These are phyloP conservation scores for Protula sp. DNA, from an alignment of 2,888 invertebrate genomes.

Conservation along the genomic window DNA sequence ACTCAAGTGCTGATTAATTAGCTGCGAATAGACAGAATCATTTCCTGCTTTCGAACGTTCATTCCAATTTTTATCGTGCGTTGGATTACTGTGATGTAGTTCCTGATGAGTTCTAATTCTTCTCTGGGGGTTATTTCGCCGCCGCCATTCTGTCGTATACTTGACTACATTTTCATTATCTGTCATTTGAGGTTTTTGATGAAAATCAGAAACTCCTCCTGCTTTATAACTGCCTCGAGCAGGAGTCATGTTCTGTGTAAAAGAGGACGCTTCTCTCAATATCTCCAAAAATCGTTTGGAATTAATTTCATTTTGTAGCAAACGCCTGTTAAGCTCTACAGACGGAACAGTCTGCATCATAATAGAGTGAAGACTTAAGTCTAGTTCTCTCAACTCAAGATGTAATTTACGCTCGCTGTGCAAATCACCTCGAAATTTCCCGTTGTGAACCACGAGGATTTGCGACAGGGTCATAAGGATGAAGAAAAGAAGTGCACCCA, in stretches of 20 bases:
- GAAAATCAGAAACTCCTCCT: neutral
- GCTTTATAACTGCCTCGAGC: too few species aligned
- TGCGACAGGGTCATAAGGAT: conserved; percentile 30
- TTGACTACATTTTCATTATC: too few species aligned
- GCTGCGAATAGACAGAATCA: too few species aligned
- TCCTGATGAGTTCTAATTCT: too few species aligned
- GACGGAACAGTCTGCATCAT: conserved; percentile 26
- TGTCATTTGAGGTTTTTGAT: too few species aligned
- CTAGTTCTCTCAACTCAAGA: conserved; percentile 25
- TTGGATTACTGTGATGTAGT: too few species aligned
- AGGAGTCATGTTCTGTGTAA: too few species aligned
- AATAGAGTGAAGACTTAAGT: conserved; percentile 23
- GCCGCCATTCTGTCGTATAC: neutral
- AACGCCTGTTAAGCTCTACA: conserved; percentile 21
- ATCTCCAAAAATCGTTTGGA: conserved; percentile 18
- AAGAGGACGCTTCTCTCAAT: conserved; percentile 15
- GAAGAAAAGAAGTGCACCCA: conserved; percentile 25
- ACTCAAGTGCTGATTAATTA: neutral
- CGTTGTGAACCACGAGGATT: conserved; percentile 29
- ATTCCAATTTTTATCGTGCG: neutral
- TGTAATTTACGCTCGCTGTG: conserved; percentile 24
- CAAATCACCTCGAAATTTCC: conserved; percentile 18
- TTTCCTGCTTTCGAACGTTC: neutral
- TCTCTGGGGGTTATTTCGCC: neutral
- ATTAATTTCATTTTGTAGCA: conserved; percentile 24